Base-by-base conservation (phyloP, 2,113 vertebrate genomes). In the Gymnorhina tibicen region DNA sequence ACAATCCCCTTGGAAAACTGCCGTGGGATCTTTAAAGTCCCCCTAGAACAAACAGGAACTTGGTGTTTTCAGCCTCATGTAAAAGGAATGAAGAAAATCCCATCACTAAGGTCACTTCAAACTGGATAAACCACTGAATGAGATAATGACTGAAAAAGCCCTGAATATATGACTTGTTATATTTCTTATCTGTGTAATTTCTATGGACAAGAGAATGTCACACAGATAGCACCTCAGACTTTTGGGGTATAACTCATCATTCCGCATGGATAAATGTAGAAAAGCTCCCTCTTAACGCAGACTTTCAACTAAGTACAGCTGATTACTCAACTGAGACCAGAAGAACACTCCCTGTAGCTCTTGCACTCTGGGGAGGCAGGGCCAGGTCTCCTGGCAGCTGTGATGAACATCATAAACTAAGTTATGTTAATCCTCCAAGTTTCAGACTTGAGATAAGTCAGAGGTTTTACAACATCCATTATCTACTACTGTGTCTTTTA, bases 21-120 rank as follows among this genome's bases (percentile, higher is more conserved):
- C 24, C 0, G 0, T 72, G 83, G 62, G 41, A 93, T 89, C 46
- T 69, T 78, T 44, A 41, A 53, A 3, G 2, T 69, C 37, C 59
- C 67, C 42, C 37, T 32, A 18, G 68, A 90, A 55, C 83, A 96
- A 93, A 82, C 93, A 96, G 76, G 88, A 97, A 84, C 76, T 93
- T 66, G 52, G 28, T 89, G 80, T 81, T 94, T 89, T 66, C 62
- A 85, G 53, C 35, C 58, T 97, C 92, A 89, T 93, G 73, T 52
- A 20, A 89, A 91, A 93, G 76, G 83, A 96, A 95, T 87, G 88
- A 96, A 91, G 68, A 96, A 76, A 94, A 95, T 91, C 56, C 33
- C 69, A 58, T 75, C 55, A 17, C 56, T 78, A 58, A 93, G 88
- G 92, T 91, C 88, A 72, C 64, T 92, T 91, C 83, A 92, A 68